These are phyloP conservation scores for Falcaria lacertinaria DNA, from an alignment of 2,888 invertebrate species.

Conservation along the genomic window DNA sequence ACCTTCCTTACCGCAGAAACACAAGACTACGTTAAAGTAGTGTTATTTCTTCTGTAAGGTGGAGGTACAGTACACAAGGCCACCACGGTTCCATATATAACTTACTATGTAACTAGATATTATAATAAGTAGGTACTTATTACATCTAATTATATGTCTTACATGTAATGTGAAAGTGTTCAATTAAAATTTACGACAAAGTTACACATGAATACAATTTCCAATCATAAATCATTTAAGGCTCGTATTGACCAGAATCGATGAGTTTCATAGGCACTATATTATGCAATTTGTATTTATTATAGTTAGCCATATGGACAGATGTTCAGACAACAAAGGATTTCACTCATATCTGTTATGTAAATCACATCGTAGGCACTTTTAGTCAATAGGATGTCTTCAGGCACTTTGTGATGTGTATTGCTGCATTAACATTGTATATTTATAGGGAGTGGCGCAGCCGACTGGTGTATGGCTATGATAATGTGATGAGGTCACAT, in stretches of 20 bases:
- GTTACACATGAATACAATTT: constrained; percentile 6
- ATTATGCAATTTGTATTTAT: constrained; percentile 39
- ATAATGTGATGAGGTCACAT: constrained; percentile 56
- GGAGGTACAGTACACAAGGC: no score
- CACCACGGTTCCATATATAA: no score
- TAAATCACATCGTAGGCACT: constrained; percentile 50
- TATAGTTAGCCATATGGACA: constrained; percentile 49
- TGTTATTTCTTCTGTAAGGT: no score
- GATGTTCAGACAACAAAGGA: constrained; percentile 64
- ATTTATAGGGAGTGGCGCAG: constrained; percentile 51
- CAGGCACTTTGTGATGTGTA: constrained; percentile 40
- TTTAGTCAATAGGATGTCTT: constrained; percentile 49
- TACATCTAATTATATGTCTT: background rate
- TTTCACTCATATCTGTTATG: constrained; percentile 59
- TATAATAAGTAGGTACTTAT: no score
- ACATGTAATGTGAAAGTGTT: background rate
- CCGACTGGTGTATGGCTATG: constrained; percentile 46
- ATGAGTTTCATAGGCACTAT: constrained; percentile 26
- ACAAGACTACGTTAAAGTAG: no score
- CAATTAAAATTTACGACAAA: background rate
- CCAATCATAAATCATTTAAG: constrained; percentile 19
- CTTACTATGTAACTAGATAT: no score
- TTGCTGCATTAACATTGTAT: constrained; percentile 44
- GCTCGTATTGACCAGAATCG: constrained; percentile 16
- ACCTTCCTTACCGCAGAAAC: no score